phyloP scores from a whole-genome alignment of 2,797 vertebrate genomes.

The Thaleichthys pacificus region DNA sequence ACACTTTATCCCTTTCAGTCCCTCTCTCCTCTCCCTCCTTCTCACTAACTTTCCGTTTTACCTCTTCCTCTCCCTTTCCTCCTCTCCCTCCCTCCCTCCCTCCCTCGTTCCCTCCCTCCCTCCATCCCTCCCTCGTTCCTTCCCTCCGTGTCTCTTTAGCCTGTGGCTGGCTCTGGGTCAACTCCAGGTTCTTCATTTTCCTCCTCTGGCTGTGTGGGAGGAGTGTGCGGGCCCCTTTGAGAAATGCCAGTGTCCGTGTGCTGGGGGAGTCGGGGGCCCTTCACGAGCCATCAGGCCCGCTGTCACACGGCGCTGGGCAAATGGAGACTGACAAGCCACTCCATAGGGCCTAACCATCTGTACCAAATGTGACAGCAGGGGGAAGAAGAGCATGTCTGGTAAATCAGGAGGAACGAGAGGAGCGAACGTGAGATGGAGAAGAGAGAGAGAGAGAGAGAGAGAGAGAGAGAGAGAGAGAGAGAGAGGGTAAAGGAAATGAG shows the following conservation, averaged over 20 bases:
- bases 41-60: neutral
- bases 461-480: neutral
- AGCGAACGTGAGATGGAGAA: constrained; percentile 41
- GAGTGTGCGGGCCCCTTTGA: constrained; percentile 77
- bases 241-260: constrained; percentile 86
- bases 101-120: neutral
- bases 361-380: constrained; percentile 86
- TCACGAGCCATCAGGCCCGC: constrained; percentile 82
- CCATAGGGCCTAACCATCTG: constrained; percentile 87
- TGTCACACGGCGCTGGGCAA: constrained; percentile 78
- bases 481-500: neutral
- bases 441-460: constrained; percentile 26
- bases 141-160: constrained; percentile 40
- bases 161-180: constrained; percentile 73
- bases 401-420: constrained; percentile 65
- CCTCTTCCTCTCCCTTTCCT: constrained; percentile 4
- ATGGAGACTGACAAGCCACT: constrained; percentile 87
- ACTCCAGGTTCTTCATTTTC: constrained; percentile 70
- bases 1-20: constrained; percentile 7
- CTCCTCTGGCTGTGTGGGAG: constrained; percentile 65
- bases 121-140: neutral
- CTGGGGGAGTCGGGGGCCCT: constrained; percentile 70
- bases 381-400: constrained; percentile 68
- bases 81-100: neutral
- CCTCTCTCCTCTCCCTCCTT: neutral